Evolutionary conservation across 92 coral and sea anemone genomes (phyloP).

Genomic region (Diadumene lineata): DNA sequence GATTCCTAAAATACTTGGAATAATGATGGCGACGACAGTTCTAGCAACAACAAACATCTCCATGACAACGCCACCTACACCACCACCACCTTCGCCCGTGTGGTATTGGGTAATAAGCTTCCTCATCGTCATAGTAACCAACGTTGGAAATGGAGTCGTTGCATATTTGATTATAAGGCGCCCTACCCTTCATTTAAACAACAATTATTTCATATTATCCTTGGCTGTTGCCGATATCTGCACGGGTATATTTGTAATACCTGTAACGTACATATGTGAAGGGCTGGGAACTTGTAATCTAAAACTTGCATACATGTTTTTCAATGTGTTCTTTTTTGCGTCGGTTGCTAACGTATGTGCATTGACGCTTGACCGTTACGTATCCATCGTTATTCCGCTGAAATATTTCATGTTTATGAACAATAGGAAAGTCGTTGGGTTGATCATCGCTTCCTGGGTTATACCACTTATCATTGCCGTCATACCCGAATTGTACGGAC

Average conservation of each 20-base stretch:
- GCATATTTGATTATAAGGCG: constrained; percentile 22
- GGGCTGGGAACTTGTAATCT: constrained; percentile 4
- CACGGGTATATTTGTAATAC: constrained; percentile 32
- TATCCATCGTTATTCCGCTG: constrained; percentile 27
- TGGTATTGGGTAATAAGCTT: constrained; percentile 33
- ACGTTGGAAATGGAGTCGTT: constrained; percentile 24
- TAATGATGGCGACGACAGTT: background rate
- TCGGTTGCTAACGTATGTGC: constrained; percentile 27
- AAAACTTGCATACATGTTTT: background rate
- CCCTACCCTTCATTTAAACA: constrained; percentile 18
- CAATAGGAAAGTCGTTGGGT: constrained; percentile 6
- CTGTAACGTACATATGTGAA: constrained; percentile 18
- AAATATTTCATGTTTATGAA: constrained; percentile 30
- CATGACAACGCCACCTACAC: background rate
- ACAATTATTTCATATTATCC: constrained; percentile 29
- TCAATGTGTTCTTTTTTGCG: constrained; percentile 26
- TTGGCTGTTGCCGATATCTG: constrained; percentile 20
- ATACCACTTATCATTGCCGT: constrained; percentile 21
- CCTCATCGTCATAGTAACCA: constrained; percentile 13
- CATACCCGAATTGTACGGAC: constrained; percentile 1
- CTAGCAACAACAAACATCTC: background rate
- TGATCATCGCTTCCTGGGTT: constrained; percentile 8
- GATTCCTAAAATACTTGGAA: background rate
- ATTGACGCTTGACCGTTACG: constrained; percentile 30
- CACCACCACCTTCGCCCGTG: background rate